Percentiles rank a stretch among this genome's conserved stretches.
Evolutionary conservation across 2,888 invertebrate species (phyloP).

Genomic region (Buathra laborator): DNA sequence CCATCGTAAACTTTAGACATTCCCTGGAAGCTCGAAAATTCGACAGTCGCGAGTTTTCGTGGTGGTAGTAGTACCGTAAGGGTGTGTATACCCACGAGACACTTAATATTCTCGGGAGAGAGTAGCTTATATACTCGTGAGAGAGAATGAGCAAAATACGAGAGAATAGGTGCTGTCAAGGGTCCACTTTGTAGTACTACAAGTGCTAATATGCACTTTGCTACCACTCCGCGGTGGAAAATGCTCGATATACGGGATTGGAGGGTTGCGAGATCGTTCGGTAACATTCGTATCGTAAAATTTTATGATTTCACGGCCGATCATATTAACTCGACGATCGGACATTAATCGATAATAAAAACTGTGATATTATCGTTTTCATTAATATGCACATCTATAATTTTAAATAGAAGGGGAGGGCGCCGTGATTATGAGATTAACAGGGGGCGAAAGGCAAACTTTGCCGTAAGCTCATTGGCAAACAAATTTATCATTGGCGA

Average conservation of each 20-base stretch:
- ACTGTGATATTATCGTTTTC: not conserved
- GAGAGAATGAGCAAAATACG: not conserved
- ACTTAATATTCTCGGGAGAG: conserved; percentile 28
- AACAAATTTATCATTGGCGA: not conserved
- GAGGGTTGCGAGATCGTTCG: not conserved
- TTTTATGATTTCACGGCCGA: not conserved
- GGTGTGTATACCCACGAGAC: not conserved
- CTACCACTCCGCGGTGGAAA: conserved; percentile 2
- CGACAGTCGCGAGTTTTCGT: not conserved
- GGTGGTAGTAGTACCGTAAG: not conserved
- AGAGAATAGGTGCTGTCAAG: conserved; percentile 34
- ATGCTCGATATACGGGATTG: not conserved
- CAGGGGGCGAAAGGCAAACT: not conserved
- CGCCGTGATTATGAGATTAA: not conserved
- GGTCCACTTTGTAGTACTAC: conserved; percentile 34
- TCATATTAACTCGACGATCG: not conserved
- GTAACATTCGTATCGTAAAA: conserved; percentile 17
- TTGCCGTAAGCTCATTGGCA: not conserved
- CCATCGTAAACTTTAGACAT: conserved; percentile 28
- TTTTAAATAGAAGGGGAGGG: not conserved
- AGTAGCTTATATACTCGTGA: not conserved
- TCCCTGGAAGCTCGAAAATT: not conserved
- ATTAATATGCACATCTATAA: not conserved
- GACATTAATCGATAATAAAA: not conserved
- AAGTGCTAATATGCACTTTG: conserved; percentile 43